phyloP scores from a whole-genome alignment of 2,113 vertebrate genomes.

The Mormyrus lacerda region DNA sequence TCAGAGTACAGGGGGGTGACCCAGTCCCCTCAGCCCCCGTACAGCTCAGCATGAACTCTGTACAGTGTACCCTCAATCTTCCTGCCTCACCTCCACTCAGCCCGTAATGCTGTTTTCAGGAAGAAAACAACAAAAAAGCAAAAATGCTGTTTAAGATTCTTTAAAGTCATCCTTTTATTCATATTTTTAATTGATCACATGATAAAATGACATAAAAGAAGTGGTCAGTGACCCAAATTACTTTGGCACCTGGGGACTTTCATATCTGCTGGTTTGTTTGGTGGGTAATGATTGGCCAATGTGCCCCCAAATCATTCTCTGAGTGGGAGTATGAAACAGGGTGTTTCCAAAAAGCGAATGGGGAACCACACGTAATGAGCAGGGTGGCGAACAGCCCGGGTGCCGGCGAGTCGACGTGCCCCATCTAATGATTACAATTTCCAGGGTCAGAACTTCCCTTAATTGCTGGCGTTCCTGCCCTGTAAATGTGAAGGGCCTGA shows the following conservation, averaged over 20 bases:
- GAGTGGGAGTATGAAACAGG: slow-evolving; percentile 8
- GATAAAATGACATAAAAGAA: not conserved
- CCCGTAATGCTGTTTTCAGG: not conserved
- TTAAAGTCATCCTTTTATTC: not conserved
- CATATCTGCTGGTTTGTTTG: not conserved
- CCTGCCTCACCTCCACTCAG: not conserved
- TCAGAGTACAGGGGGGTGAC: not conserved
- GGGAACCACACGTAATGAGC: slow-evolving; percentile 13
- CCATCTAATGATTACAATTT: not conserved
- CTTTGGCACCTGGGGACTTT: not conserved
- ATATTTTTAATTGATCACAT: not conserved
- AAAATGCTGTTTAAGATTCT: not conserved
- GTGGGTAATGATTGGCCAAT: not conserved
- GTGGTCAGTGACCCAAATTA: not conserved
- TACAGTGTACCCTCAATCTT: not conserved
- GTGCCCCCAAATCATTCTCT: not conserved
- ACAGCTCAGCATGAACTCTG: not conserved
- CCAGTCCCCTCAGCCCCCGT: not conserved
- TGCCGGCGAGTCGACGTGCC: not conserved
- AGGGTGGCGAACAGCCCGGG: not conserved
- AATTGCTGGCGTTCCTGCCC: not conserved
- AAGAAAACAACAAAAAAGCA: not conserved
- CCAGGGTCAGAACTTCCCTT: not conserved
- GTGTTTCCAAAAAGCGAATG: slow-evolving; percentile 10
- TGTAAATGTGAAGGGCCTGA: not conserved